A percentile compares a stretch with the other conserved stretches of the same genome.
Conservation (phyloP, 2,888 invertebrate genomes). For the Perdita meconis region DNA sequence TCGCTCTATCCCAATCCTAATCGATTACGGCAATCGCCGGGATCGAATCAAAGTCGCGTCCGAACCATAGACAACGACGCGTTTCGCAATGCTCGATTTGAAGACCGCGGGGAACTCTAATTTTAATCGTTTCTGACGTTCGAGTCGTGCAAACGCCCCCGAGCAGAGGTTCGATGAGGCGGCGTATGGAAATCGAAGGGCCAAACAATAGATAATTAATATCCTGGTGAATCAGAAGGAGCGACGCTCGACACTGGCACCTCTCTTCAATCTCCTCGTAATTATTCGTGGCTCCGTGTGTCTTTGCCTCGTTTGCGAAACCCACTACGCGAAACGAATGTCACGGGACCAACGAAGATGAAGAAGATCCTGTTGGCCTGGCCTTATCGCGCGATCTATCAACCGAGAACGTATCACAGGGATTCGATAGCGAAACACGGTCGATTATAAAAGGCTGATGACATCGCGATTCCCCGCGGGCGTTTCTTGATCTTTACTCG, state of each 20-base stretch:
- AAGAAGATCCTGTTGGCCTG: slow-evolving; percentile 31
- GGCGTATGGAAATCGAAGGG: slow-evolving; percentile 17
- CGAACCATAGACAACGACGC: background rate
- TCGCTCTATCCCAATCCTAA: too few species aligned
- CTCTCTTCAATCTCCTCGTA: slow-evolving; percentile 26
- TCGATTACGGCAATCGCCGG: background rate
- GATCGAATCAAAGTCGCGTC: background rate
- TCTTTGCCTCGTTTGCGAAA: slow-evolving; percentile 34
- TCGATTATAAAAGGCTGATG: slow-evolving; percentile 59
- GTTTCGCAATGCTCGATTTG: background rate
- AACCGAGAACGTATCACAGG: slow-evolving; percentile 43
- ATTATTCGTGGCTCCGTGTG: slow-evolving; percentile 34
- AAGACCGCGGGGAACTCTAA: background rate
- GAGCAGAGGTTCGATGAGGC: background rate
- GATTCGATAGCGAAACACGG: slow-evolving; percentile 37
- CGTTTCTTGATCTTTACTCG: slow-evolving; percentile 64
- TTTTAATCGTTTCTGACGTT: slow-evolving; percentile 26
- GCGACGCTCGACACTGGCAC: background rate
- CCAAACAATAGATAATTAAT: slow-evolving; percentile 48
- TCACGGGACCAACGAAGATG: slow-evolving; percentile 36
- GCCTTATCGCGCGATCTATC: slow-evolving; percentile 42
- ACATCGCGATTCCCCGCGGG: slow-evolving; percentile 55
- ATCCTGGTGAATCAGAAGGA: slow-evolving; percentile 30
- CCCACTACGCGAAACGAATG: slow-evolving; percentile 34
- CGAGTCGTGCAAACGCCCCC: background rate